Conservation (phyloP, 2,888 invertebrate genomes). For the Troides oblongomaculatus region DNA sequence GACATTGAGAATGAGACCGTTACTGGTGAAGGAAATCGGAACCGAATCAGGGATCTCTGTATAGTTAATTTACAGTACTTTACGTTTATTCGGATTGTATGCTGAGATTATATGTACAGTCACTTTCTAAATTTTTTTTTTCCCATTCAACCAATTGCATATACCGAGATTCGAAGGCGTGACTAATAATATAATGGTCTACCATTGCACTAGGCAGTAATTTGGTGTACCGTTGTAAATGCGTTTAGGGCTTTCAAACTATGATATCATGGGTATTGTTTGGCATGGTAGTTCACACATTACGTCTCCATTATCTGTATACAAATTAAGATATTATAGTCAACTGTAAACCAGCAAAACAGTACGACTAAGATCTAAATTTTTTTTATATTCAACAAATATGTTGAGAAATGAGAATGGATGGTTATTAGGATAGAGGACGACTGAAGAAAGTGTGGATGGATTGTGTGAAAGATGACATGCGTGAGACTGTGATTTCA, state of each 20-base stretch:
- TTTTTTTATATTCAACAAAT: no score
- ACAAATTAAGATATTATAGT: no score
- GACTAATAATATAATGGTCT: constrained; percentile 27
- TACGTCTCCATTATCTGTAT: no score
- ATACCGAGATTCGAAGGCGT: constrained; percentile 14
- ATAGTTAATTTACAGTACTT: not conserved
- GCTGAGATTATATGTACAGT: not conserved
- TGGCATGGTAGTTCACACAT: not conserved
- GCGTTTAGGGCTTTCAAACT: constrained; percentile 10
- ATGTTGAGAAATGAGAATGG: no score
- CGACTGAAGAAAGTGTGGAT: no score
- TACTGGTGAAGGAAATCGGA: not conserved
- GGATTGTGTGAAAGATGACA: no score
- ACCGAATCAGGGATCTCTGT: no score
- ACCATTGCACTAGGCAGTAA: constrained; percentile 8
- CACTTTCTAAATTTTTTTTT: not conserved
- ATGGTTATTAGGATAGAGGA: no score
- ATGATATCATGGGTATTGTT: not conserved
- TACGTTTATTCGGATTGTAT: not conserved
- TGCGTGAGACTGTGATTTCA: no score
- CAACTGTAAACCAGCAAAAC: no score
- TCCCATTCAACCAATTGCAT: constrained; percentile 11
- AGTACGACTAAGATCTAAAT: no score
- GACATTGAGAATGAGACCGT: no score
- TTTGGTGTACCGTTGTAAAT: constrained; percentile 25